Evolutionary conservation across 1,140 invertebrate genomes (phyloP).

Genomic region (Caenorhabditis remanei): DNA sequence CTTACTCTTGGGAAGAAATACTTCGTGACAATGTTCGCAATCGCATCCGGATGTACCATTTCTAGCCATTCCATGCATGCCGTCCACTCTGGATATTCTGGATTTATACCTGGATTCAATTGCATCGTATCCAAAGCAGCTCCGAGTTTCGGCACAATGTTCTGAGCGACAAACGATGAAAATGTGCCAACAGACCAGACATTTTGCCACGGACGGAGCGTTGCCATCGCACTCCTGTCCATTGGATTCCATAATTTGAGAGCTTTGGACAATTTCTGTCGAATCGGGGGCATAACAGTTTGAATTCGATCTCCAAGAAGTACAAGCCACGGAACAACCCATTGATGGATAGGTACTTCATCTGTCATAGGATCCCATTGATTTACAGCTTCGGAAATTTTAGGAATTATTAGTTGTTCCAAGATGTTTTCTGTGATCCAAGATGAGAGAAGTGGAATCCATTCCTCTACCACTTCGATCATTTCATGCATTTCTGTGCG

Average conservation of each 20-base stretch:
- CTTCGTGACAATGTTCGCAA: conserved; percentile 70
- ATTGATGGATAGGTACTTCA: conserved; percentile 91
- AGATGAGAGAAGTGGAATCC: conserved; percentile 85
- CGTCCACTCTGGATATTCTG: conserved; percentile 55
- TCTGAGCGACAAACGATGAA: conserved; percentile 70
- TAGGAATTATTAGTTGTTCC: conserved; percentile 82
- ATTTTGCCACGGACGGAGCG: conserved; percentile 90
- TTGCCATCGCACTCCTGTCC: conserved; percentile 84
- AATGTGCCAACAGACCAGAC: conserved; percentile 83
- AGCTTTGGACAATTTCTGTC: conserved; percentile 90
- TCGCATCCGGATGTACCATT: conserved; percentile 68
- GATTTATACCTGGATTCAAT: conserved; percentile 55
- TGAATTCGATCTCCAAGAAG: conserved; percentile 85
- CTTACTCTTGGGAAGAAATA: conserved; percentile 71
- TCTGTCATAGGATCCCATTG: conserved; percentile 95
- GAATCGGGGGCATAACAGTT: conserved; percentile 90
- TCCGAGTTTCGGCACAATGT: conserved; percentile 73
- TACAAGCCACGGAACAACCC: conserved; percentile 95
- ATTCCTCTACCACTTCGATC: conserved; percentile 86
- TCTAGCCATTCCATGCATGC: conserved; percentile 71
- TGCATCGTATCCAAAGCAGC: conserved; percentile 50
- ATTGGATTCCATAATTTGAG: conserved; percentile 84
- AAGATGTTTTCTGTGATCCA: conserved; percentile 89
- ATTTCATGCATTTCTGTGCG: conserved; percentile 82
- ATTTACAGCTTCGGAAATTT: conserved; percentile 69